Conservation (phyloP, 1,140 invertebrate species). For the Batillaria attramentaria region DNA sequence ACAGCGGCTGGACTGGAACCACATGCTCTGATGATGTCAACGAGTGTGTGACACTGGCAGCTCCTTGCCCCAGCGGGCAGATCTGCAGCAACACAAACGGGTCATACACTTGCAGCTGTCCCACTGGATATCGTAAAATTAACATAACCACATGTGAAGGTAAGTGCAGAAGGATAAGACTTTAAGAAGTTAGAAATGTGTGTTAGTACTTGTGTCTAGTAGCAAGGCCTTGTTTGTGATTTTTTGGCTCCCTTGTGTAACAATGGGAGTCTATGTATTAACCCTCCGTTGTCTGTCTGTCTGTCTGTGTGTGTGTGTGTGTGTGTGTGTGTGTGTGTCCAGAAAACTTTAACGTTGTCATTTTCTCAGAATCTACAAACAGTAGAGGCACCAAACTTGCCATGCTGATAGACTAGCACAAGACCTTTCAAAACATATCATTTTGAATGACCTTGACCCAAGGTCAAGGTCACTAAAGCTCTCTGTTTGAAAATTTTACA, state of each 20-base stretch:
- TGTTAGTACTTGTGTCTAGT: too few species aligned
- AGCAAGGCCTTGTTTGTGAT: background rate
- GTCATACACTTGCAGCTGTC: conserved; percentile 35
- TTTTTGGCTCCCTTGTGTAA: background rate
- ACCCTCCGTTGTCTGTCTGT: background rate
- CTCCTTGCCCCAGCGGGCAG: conserved; percentile 23
- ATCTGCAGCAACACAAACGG: conserved; percentile 39
- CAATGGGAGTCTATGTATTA: too few species aligned
- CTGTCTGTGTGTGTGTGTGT: background rate
- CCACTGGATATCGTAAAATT: background rate
- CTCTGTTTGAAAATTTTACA: too few species aligned
- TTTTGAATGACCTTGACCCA: too few species aligned
- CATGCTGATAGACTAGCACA: too few species aligned
- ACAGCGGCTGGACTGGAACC: conserved; percentile 39
- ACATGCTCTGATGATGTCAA: conserved; percentile 40
- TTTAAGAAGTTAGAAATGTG: background rate
- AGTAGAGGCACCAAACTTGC: too few species aligned
- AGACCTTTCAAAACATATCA: too few species aligned
- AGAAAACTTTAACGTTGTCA: too few species aligned
- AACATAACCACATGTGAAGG: background rate
- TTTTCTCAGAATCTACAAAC: too few species aligned
- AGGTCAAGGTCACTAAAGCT: too few species aligned
- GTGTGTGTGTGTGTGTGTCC: background rate
- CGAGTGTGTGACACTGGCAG: conserved; percentile 23
- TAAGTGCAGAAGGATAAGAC: background rate